Percentiles rank a stretch among this genome's conserved stretches.
These are phyloP conservation scores for Porites evermanni DNA, from an alignment of 92 coral and sea anemone genomes.

Conservation along the genomic window DNA sequence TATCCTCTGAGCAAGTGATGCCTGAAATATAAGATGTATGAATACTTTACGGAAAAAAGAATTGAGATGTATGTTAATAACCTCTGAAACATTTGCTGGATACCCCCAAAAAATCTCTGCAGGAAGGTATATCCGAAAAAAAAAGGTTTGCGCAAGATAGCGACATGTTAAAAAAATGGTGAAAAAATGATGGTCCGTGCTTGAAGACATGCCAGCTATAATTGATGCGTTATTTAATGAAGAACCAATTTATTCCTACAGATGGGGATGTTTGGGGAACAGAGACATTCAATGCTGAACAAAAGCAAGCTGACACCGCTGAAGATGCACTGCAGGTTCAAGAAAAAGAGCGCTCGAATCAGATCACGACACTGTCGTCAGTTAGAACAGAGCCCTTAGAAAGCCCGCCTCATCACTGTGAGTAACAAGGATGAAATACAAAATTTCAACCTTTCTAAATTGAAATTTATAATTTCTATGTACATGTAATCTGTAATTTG, in stretches of 20 bases:
- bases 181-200: too few species aligned
- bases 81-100: too few species aligned
- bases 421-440: background rate
- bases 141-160: too few species aligned
- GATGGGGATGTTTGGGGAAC: constrained; percentile 41
- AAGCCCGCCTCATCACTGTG: constrained; percentile 42
- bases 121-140: too few species aligned
- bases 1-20: too few species aligned
- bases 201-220: background rate
- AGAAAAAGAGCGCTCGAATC: constrained; percentile 63
- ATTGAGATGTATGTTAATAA: too few species aligned
- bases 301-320: constrained; percentile 30
- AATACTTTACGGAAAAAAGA: too few species aligned
- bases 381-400: constrained; percentile 71
- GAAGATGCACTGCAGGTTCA: constrained; percentile 66
- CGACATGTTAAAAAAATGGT: too few species aligned
- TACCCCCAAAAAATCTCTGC: too few species aligned
- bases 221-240: background rate
- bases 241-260: background rate
- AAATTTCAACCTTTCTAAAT: background rate
- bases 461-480: too few species aligned
- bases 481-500: too few species aligned
- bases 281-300: background rate
- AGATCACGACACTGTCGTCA: constrained; percentile 53
- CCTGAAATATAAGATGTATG: too few species aligned